Base-by-base conservation (phyloP, 2,113 vertebrate species). In the Mastomys natalensis region DNA sequence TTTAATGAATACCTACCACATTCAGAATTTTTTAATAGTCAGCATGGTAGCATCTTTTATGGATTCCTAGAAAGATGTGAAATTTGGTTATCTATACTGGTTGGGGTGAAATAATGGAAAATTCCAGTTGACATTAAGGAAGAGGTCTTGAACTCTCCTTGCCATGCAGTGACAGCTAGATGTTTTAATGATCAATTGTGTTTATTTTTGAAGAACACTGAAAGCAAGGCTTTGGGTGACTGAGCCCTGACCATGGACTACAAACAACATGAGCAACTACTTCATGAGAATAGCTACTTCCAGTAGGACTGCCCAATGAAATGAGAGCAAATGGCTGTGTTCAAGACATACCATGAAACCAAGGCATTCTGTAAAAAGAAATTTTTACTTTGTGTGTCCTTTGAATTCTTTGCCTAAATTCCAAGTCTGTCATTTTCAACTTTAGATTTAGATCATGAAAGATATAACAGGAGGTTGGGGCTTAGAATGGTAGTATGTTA, bases 341-440 rank as follows among this genome's bases (percentile, higher is more conserved):
- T 90, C 64, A 91, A 94, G 64, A 70, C 31, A 96, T 19, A 96
- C 72, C 77, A 51, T 62, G 73, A 96, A 89, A 91, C n/a, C 34
- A 24, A 84, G 72, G 7, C 24, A 81, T 80, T 96, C 66, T 94
- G 5, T 96, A 77, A 80, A 93, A 92, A 88, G 81, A 95, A 95
- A 86, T 81, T n/a, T 77, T 89, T 94, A 81, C 58, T 31, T 55
- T 95, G 82, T 68, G 15, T 26, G 70, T 86, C 72, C 77, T n/a
- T 77, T 91, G 82, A 94, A 96, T 87, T 90, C 37, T 77, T 92
- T 91, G 53, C n/a, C 24, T 89, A 82, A 88, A 87, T 94, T 96
- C 40, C 72, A 6, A 89, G 74, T 85, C 55, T 94, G 66, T 94
- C 51, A 85, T 93, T 95, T 89, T 40, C 80, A 97, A 96, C 40